phyloP scores from a whole-genome alignment of 2,113 vertebrate species.

The Alethe castanea region DNA sequence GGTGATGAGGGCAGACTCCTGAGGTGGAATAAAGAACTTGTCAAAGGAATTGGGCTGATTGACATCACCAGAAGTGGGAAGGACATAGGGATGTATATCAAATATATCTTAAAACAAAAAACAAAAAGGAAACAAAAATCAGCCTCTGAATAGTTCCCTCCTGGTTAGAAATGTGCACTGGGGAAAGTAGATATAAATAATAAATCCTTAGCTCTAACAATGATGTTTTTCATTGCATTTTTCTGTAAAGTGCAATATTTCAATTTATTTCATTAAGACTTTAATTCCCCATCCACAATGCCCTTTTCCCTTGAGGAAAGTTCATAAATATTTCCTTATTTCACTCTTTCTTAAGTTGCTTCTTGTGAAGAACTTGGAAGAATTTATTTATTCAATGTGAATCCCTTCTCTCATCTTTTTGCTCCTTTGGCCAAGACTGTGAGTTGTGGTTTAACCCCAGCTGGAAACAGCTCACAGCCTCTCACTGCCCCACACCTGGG shows the following conservation, averaged over 20 bases:
- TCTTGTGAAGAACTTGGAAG: background rate
- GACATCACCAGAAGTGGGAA: background rate
- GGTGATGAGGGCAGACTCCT: background rate
- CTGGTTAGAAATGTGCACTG: background rate
- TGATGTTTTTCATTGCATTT: background rate
- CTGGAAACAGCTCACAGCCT: background rate
- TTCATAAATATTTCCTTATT: slow-evolving; percentile 43
- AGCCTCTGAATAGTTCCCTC: background rate
- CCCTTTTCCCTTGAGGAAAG: background rate
- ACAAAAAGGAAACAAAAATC: background rate
- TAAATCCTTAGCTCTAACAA: background rate
- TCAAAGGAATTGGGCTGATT: background rate
- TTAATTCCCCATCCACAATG: background rate
- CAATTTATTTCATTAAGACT: background rate
- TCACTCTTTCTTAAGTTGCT: background rate
- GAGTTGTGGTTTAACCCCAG: background rate
- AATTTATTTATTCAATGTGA: background rate
- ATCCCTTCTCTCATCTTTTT: background rate
- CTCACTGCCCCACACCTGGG: background rate
- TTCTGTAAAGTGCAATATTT: background rate
- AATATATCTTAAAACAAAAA: background rate
- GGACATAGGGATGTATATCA: background rate
- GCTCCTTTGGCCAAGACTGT: background rate
- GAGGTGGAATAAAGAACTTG: background rate
- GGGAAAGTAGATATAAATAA: background rate